Evolutionary conservation across 2,888 invertebrate species (phyloP), one percentile per base, ranked within the genome.

Genomic region (Clitarchus hookeri): DNA sequence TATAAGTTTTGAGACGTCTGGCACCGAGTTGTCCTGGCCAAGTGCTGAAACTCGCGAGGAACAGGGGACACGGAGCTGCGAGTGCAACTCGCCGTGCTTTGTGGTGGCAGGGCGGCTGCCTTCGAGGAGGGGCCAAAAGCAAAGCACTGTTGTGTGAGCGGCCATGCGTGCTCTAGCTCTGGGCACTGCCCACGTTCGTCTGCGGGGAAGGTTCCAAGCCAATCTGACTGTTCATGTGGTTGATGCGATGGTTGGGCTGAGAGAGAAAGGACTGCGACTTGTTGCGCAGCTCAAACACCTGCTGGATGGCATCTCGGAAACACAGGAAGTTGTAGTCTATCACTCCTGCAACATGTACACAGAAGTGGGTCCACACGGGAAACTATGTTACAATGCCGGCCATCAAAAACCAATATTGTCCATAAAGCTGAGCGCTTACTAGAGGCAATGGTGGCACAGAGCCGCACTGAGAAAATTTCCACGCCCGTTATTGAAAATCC

Each of bases 241-340:
- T 65, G 8, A 65, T 11, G 65, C 65, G 65, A 19, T 65, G 65
- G 82, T 82, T 36, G 82, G 82, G 82, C 27, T 82, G 65, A 11
- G 65, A 65, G 13, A 65, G 23, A 8, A 65, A 65, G 23, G 65
- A 19, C 65, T 65, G 65, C 65, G 65, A 8, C 65, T 65, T 65
- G 23, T 19, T 65, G 65, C 96, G 94, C 86, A 97, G 91, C 91
- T 98, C 98, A 92, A 99, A 98, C 36, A 99, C 98, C 92, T 98
- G 97, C 89, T 98, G 97, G 89, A 99, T 98, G 25, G 98, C 98
- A 91, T 98, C 96, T 78, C 98, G 97, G 92, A 99, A 99, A 92
- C 98, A 98, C 88, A 98, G 93, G 91, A 99, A 99, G 92, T 99
- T 99, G 93, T 99, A 99, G 92, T 99, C 99, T 90, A 99, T 99